Conservation (phyloP, 2,113 vertebrate genomes). For the Vimba vimba region DNA sequence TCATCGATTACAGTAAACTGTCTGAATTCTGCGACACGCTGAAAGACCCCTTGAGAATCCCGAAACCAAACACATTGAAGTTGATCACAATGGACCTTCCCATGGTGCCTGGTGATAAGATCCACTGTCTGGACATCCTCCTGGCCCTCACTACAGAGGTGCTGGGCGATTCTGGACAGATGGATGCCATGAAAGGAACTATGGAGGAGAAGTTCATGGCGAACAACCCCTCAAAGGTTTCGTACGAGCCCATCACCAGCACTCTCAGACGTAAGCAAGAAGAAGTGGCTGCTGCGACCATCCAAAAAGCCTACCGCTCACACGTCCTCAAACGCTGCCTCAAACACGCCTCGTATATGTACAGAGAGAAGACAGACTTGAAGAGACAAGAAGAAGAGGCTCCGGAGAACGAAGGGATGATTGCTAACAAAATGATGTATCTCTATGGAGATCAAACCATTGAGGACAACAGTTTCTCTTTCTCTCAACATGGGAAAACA, state of each 20-base stretch:
- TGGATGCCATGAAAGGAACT: slow-evolving; percentile 90
- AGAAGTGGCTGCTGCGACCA: slow-evolving; percentile 86
- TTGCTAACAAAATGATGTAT: slow-evolving; percentile 73
- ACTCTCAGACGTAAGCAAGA: slow-evolving; percentile 92
- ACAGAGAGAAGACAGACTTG: slow-evolving; percentile 68
- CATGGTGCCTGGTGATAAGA: slow-evolving; percentile 93
- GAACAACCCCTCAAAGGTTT: slow-evolving; percentile 90
- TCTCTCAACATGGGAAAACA: not conserved
- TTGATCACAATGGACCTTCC: slow-evolving; percentile 90
- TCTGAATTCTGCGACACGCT: slow-evolving; percentile 91
- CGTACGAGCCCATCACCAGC: slow-evolving; percentile 92
- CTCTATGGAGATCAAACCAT: slow-evolving; percentile 69
- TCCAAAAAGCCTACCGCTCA: slow-evolving; percentile 89
- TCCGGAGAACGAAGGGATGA: slow-evolving; percentile 81
- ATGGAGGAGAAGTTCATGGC: slow-evolving; percentile 99
- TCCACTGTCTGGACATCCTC: slow-evolving; percentile 94
- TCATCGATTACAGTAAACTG: slow-evolving; percentile 82
- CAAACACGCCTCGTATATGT: slow-evolving; percentile 85
- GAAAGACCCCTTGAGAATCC: slow-evolving; percentile 87
- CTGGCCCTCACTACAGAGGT: slow-evolving; percentile 92
- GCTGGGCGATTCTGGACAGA: slow-evolving; percentile 88
- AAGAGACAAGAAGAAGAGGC: not conserved
- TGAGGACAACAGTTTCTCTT: not conserved
- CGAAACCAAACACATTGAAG: slow-evolving; percentile 91
- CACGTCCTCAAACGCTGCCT: slow-evolving; percentile 80